Percentiles rank a stretch among this genome's conserved stretches.
phyloP scores from a whole-genome alignment of 92 coral and sea anemone species.

The Bergia sp. region DNA sequence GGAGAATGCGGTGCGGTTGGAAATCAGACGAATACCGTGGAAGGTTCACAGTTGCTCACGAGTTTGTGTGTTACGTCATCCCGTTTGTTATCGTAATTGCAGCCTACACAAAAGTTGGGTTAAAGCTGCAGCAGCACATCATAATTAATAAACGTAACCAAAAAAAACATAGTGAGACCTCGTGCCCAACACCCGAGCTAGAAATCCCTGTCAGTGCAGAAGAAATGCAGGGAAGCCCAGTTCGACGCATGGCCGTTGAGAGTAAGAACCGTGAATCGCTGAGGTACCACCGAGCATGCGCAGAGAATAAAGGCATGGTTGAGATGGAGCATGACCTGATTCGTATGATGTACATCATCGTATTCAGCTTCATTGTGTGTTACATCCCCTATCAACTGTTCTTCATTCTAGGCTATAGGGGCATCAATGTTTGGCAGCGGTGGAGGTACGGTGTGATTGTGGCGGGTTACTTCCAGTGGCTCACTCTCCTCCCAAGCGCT shows the following conservation, averaged over 20 bases:
- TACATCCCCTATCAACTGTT: slow-evolving; percentile 74
- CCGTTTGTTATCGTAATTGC: slow-evolving; percentile 65
- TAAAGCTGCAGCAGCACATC: slow-evolving; percentile 63
- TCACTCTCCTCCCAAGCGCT: not conserved
- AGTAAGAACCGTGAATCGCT: not conserved
- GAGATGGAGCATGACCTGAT: too few species aligned
- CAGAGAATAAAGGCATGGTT: not conserved
- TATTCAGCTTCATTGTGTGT: slow-evolving; percentile 28
- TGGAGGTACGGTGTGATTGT: slow-evolving; percentile 19
- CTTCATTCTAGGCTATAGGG: slow-evolving; percentile 45
- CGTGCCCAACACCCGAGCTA: not conserved
- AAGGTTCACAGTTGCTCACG: slow-evolving; percentile 47
- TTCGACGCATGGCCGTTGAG: too few species aligned
- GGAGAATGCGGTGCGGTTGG: slow-evolving; percentile 8
- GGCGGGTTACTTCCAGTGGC: slow-evolving; percentile 33
- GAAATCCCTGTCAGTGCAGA: not conserved
- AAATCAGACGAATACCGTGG: slow-evolving; percentile 26
- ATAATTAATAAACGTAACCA: not conserved
- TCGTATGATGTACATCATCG: slow-evolving; percentile 65
- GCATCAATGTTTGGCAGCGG: slow-evolving; percentile 4
- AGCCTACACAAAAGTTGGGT: slow-evolving; percentile 70
- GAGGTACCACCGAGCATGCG: not conserved
- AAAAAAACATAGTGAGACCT: not conserved
- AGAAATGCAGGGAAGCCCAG: too few species aligned
- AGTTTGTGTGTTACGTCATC: slow-evolving; percentile 52